Conservation (phyloP, 1,140 invertebrate species). For the Schmidtea mediterranea region DNA sequence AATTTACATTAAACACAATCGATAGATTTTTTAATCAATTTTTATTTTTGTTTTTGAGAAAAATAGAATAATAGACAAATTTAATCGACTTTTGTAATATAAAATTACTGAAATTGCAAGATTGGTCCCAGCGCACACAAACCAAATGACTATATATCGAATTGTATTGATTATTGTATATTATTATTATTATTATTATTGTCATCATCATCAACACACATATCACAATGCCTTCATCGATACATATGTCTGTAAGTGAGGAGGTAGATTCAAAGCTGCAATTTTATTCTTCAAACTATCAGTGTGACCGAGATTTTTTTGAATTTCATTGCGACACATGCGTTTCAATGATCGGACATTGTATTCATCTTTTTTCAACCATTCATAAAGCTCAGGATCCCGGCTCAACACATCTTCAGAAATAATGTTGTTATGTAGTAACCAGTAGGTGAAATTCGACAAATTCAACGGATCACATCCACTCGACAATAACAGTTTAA, state of each 20-base stretch:
- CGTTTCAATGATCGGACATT: slow-evolving; percentile 6
- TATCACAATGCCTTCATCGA: slow-evolving; percentile 7
- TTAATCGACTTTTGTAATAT: too few species aligned
- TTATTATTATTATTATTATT: too few species aligned
- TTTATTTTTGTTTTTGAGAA: too few species aligned
- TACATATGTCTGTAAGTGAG: slow-evolving; percentile 5
- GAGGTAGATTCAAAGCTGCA: slow-evolving; percentile 6
- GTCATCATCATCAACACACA: too few species aligned
- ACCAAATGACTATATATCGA: too few species aligned
- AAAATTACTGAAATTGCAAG: too few species aligned
- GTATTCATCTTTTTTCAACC: slow-evolving; percentile 6
- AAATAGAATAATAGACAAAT: too few species aligned
- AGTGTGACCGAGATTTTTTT: slow-evolving; percentile 6
- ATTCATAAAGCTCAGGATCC: slow-evolving; percentile 5
- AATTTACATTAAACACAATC: too few species aligned
- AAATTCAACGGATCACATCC: slow-evolving; percentile 8
- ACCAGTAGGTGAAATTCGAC: slow-evolving; percentile 7
- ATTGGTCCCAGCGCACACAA: too few species aligned
- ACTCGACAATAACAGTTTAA: slow-evolving; percentile 6
- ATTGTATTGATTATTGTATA: too few species aligned
- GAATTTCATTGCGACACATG: slow-evolving; percentile 7
- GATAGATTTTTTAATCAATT: too few species aligned
- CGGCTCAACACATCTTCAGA: slow-evolving; percentile 6
- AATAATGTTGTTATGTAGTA: slow-evolving; percentile 7
- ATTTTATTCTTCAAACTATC: slow-evolving; percentile 6